A percentile compares a stretch with the other conserved stretches of the same genome.
Evolutionary conservation across 2,113 vertebrate genomes (phyloP).

Genomic region (Lota lota): DNA sequence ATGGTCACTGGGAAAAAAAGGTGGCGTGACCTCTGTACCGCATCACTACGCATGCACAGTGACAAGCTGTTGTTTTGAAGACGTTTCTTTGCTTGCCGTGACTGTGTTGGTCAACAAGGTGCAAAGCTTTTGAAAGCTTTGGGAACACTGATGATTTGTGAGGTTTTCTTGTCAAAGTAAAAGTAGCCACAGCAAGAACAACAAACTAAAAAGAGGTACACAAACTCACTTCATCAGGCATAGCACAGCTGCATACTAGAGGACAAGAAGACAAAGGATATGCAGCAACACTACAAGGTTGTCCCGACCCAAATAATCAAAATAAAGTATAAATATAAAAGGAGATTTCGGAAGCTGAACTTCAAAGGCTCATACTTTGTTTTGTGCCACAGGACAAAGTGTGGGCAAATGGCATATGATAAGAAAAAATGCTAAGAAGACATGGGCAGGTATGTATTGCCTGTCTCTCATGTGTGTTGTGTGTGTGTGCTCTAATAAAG

Average conservation of each 20-base stretch:
- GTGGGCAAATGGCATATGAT: neutral
- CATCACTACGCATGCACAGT: slow-evolving; percentile 53
- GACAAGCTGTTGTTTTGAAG: slow-evolving; percentile 47
- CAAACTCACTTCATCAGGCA: slow-evolving; percentile 18
- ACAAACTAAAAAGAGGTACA: slow-evolving; percentile 21
- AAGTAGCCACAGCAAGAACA: slow-evolving; percentile 26
- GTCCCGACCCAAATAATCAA: too few species aligned
- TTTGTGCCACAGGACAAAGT: neutral
- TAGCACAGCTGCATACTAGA: slow-evolving; percentile 7
- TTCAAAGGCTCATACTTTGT: neutral
- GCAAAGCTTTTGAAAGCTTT: slow-evolving; percentile 53
- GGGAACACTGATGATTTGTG: slow-evolving; percentile 43
- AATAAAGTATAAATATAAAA: too few species aligned
- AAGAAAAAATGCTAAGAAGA: too few species aligned
- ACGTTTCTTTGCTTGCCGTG: slow-evolving; percentile 41
- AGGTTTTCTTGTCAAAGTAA: slow-evolving; percentile 39
- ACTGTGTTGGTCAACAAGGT: slow-evolving; percentile 50
- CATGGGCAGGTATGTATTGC: too few species aligned
- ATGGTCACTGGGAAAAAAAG: slow-evolving; percentile 29
- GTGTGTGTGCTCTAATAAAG: slow-evolving; percentile 19
- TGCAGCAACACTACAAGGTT: neutral
- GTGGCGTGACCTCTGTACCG: slow-evolving; percentile 51
- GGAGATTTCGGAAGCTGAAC: neutral
- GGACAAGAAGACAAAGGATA: neutral
- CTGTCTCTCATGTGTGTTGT: slow-evolving; percentile 10